phyloP scores from a whole-genome alignment of 1,140 invertebrate genomes.

The Bombus sibiricus region DNA sequence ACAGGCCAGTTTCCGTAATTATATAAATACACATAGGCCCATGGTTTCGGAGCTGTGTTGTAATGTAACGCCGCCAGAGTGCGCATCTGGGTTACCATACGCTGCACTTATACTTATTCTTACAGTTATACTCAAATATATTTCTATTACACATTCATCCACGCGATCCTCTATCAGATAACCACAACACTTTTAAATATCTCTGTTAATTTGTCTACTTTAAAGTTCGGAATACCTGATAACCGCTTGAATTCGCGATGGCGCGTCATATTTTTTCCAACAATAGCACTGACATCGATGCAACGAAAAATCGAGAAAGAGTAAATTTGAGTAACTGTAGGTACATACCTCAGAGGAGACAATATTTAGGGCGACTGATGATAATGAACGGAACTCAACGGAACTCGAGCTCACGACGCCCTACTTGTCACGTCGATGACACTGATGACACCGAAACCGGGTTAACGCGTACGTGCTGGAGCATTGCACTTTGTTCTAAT shows the following conservation, averaged over 20 bases:
- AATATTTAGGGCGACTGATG: slow-evolving; percentile 38
- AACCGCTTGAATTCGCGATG: not conserved
- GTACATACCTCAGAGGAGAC: not conserved
- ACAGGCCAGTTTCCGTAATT: too few species aligned
- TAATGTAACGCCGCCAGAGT: too few species aligned
- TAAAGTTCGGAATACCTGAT: not conserved
- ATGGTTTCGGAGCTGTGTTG: too few species aligned
- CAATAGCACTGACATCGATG: too few species aligned
- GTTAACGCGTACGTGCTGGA: slow-evolving; percentile 51
- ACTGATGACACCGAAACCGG: slow-evolving; percentile 57
- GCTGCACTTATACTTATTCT: too few species aligned
- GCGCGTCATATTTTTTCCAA: not conserved
- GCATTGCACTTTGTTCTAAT: slow-evolving; percentile 47
- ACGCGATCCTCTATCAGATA: too few species aligned
- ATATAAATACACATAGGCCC: too few species aligned
- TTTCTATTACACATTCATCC: too few species aligned
- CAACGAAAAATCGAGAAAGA: not conserved
- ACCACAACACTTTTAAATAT: too few species aligned
- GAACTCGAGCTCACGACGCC: slow-evolving; percentile 31
- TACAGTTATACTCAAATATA: too few species aligned
- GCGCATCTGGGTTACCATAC: too few species aligned
- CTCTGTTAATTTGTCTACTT: not conserved
- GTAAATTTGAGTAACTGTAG: slow-evolving; percentile 26
- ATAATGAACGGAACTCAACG: slow-evolving; percentile 50
- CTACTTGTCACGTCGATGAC: slow-evolving; percentile 61